Base-by-base conservation (phyloP, 2,797 vertebrate genomes). In the Sebastes matsubarae region DNA sequence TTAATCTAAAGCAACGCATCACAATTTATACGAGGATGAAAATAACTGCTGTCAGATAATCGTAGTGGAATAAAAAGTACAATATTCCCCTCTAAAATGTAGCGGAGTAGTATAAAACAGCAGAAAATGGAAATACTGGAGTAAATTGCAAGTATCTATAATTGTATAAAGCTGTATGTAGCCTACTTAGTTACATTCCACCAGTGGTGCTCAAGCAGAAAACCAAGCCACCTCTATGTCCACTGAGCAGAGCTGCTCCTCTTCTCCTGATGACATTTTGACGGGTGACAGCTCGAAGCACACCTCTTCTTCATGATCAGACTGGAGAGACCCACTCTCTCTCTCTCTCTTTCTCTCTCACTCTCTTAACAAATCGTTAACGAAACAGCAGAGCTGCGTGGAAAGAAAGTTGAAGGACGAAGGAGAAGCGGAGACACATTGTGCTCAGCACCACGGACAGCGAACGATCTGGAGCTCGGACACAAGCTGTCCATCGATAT, bases 371-470 rank as follows among this genome's bases (percentile, higher is more conserved):
- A 76, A 27, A 75, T 76, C 52, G 24, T 38, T 5, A 65, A 42
- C 27, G 46, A 24, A 73, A 24, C 58, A 68, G 59, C 78, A 52
- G 52, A 61, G 58, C 82, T 50, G 60, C 66, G 79, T 71, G 77
- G 64, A 68, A 25, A 83, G 42, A 89, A 94, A 90, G 88, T 90
- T 89, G 67, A 63, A 50, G 42, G 46, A 61, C 50, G 76, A 65
- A 52, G 38, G 27, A 70, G 42, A 76, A 22, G 68, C 52, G 14
- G 3, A 38, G 38, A 60, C 36, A 46, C 71, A 58, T 46, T 57
- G 29, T 27, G 79, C 77, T 90, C 89, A 92, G 84, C 87, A 92
- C 91, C 90, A 79, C 73, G 87, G 90, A 90, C 88, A 92, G 89
- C 79, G 89, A 83, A 18, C 30, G 54, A 42, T 22, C 6, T 11